These are phyloP conservation scores for Hapalemur alaotrensis DNA, from an alignment of 2,797 vertebrate genomes.

Conservation along the genomic window DNA sequence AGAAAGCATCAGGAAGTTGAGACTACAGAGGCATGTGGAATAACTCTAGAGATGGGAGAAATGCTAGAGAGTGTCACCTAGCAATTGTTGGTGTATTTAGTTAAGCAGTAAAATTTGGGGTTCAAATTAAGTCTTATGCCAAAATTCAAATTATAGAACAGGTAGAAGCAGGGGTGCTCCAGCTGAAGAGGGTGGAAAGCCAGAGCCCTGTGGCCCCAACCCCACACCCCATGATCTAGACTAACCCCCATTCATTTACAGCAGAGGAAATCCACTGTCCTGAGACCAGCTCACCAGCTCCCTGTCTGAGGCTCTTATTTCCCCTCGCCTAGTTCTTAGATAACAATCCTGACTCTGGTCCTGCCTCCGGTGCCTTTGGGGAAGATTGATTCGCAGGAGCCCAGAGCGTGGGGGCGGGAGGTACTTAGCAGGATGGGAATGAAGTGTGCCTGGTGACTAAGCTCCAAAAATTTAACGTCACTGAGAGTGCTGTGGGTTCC, in stretches of 20 bases:
- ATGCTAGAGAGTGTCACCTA: not conserved
- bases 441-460: not conserved
- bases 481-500: not conserved
- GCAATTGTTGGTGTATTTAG: not conserved
- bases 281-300: not conserved
- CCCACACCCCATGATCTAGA: not conserved
- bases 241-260: not conserved
- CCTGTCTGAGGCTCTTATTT: not conserved
- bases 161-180: not conserved
- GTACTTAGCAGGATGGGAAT: not conserved
- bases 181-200: not conserved
- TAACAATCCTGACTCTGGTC: not conserved
- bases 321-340: not conserved
- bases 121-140: not conserved
- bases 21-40: not conserved
- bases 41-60: not conserved
- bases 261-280: not conserved
- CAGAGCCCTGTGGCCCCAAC: rapidly evolving
- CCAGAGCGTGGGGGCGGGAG: not conserved
- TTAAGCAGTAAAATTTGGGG: not conserved
- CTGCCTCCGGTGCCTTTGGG: not conserved
- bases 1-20: not conserved
- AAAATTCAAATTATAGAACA: not conserved
- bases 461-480: not conserved
- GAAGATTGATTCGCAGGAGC: not conserved